These are phyloP conservation scores for Esperia sulphurella DNA, from an alignment of 2,888 invertebrate species.

Conservation along the genomic window DNA sequence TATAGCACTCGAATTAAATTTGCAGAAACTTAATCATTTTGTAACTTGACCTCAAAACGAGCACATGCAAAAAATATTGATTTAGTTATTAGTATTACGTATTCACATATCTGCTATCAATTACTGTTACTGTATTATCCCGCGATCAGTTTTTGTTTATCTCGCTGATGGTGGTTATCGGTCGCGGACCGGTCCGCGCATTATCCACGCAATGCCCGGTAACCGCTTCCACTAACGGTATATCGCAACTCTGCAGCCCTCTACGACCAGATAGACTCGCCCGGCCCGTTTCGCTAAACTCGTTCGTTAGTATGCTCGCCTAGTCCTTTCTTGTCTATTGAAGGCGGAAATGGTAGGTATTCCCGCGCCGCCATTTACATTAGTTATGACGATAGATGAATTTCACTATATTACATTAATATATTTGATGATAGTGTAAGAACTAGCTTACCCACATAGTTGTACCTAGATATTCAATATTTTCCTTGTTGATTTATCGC, in stretches of 20 bases:
- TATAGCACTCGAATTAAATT: not conserved
- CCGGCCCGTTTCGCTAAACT: slow-evolving; percentile 54
- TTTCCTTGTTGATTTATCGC: not conserved
- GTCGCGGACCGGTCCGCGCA: slow-evolving; percentile 54
- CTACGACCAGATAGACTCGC: slow-evolving; percentile 39
- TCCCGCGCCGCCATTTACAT: slow-evolving; percentile 3
- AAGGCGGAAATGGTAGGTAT: slow-evolving; percentile 40
- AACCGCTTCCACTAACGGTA: slow-evolving; percentile 65
- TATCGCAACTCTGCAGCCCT: slow-evolving; percentile 39
- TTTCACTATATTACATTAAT: not conserved
- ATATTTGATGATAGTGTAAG: no score
- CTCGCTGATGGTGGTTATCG: slow-evolving; percentile 36
- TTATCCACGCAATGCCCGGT: slow-evolving; percentile 58
- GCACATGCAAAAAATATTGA: not conserved
- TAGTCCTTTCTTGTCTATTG: slow-evolving; percentile 42
- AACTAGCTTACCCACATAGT: no score
- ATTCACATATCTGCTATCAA: not conserved
- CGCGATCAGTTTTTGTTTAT: slow-evolving; percentile 37
- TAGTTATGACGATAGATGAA: not conserved
- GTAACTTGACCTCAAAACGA: not conserved
- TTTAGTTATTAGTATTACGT: not conserved
- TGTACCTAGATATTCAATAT: slow-evolving; percentile 1
- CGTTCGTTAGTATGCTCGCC: slow-evolving; percentile 46
- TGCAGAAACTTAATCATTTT: not conserved
- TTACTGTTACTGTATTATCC: slow-evolving; percentile 30